Percentiles rank a stretch among this genome's conserved stretches.
Evolutionary conservation across 2,888 invertebrate genomes (phyloP).

Genomic region (Entomobrya proxima): DNA sequence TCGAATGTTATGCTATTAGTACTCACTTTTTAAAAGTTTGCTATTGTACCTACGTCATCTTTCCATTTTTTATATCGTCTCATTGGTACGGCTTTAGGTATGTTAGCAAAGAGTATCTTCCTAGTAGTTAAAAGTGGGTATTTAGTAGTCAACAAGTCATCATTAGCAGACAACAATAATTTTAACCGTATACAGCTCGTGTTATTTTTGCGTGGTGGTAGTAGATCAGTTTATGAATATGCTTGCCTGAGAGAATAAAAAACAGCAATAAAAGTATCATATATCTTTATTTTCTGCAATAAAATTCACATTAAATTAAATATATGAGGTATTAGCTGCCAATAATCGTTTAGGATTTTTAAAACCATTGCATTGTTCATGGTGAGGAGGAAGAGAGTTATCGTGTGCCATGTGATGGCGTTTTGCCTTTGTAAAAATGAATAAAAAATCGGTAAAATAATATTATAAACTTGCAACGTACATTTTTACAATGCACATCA

Average conservation of each 20-base stretch:
- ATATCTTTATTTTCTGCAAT: conserved; percentile 17
- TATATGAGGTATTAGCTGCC: conserved; percentile 29
- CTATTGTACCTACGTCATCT: neutral
- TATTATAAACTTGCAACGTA: neutral
- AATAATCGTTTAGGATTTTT: conserved; percentile 28
- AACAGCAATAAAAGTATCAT: neutral
- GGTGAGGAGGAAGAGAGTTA: neutral
- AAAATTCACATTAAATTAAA: conserved; percentile 34
- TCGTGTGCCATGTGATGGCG: neutral
- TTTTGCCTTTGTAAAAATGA: neutral
- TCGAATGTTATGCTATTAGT: neutral
- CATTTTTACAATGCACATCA: neutral
- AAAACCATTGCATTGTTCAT: neutral
- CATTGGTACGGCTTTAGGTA: neutral
- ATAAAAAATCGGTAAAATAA: neutral
- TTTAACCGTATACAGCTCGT: neutral
- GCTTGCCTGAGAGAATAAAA: neutral
- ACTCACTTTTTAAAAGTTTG: neutral
- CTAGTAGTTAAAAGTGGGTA: too few relatives aligned
- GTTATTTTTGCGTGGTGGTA: neutral
- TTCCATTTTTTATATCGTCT: neutral
- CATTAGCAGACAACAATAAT: neutral
- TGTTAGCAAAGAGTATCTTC: too few relatives aligned
- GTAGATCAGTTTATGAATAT: neutral
- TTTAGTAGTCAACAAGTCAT: conserved; percentile 27